phyloP scores from a whole-genome alignment of 2,113 vertebrate species.

The Centropristis striata region DNA sequence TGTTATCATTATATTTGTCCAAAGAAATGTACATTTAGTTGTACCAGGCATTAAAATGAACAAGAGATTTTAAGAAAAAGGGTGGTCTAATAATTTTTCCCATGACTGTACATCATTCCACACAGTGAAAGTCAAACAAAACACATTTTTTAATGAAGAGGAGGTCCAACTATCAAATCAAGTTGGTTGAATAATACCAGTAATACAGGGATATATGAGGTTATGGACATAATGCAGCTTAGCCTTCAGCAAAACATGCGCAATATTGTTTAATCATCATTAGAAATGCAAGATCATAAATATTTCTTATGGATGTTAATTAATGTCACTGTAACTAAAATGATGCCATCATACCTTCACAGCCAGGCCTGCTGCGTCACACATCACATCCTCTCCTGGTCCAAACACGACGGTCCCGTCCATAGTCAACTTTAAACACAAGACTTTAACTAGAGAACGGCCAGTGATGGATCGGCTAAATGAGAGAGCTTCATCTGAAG shows the following conservation, averaged over 20 bases:
- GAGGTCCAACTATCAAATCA: neutral
- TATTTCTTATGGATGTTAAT: neutral
- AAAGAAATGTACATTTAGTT: no score
- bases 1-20: no score
- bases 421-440: neutral
- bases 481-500: neutral
- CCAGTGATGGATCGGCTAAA: neutral
- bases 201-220: neutral
- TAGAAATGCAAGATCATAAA: neutral
- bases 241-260: neutral
- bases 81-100: no score
- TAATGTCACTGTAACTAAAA: neutral
- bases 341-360: neutral
- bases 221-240: neutral
- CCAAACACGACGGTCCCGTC: neutral
- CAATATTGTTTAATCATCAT: neutral
- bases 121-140: neutral
- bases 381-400: constrained; percentile 11
- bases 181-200: neutral
- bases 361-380: neutral
- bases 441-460: constrained; percentile 1
- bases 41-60: no score
- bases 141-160: neutral
- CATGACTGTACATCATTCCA: no score
- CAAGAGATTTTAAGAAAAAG: no score